phyloP scores from a whole-genome alignment of 2,797 vertebrate species.

The Sebastes iracundus region DNA sequence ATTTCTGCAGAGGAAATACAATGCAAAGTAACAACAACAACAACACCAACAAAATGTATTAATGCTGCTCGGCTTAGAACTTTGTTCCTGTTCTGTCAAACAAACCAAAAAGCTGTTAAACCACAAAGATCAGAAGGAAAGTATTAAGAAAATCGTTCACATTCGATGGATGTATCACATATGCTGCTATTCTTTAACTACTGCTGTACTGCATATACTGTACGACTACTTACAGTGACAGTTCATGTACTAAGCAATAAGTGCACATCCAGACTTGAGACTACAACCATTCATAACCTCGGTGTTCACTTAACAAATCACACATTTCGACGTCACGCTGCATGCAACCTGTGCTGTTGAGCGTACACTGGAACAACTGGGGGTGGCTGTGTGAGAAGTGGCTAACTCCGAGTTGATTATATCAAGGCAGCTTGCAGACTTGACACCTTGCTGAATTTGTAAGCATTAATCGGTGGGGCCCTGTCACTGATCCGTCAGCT shows the following conservation, averaged over 20 bases:
- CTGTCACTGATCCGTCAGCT: constrained; percentile 99
- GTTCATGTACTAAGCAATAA: neutral
- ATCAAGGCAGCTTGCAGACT: constrained; percentile 96
- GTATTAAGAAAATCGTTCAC: constrained; percentile 7
- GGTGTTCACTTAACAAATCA: constrained; percentile 92
- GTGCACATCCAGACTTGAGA: neutral
- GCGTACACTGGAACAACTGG: constrained; percentile 84
- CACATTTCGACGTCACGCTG: constrained; percentile 81
- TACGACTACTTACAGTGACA: neutral
- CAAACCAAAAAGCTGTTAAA: constrained; percentile 48
- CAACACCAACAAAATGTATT: constrained; percentile 49
- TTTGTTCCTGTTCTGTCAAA: constrained; percentile 84
- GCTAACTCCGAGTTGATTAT: constrained; percentile 98
- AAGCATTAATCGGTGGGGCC: constrained; percentile 98
- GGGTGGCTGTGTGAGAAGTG: constrained; percentile 86
- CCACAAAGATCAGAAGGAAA: constrained; percentile 38
- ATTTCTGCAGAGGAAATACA: constrained; percentile 62
- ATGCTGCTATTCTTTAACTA: neutral
- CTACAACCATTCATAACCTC: neutral
- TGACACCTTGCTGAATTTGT: constrained; percentile 99
- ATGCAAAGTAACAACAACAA: constrained; percentile 58
- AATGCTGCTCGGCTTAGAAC: constrained; percentile 37
- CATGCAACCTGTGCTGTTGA: constrained; percentile 87
- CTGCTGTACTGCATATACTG: neutral
- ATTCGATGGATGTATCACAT: neutral